Base-by-base conservation (phyloP, 2,888 invertebrate genomes). In the Tachina fera region DNA sequence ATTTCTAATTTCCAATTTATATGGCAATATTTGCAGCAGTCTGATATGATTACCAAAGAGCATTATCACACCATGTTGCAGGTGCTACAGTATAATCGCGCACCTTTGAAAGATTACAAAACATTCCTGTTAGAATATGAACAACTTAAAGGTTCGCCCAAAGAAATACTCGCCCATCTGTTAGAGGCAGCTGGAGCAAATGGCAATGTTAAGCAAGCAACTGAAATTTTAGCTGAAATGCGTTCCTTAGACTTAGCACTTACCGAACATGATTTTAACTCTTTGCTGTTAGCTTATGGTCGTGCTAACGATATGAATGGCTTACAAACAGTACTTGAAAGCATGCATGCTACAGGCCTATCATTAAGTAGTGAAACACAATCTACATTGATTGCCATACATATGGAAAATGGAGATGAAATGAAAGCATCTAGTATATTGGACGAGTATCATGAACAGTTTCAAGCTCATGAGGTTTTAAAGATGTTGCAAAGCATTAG, bases 41-140 rank as follows among this genome's bases (percentile, higher is more conserved):
- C 83, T 8, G 56, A 94, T 85, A 87, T 88, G 61, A 88, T 91
- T 1, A 89, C 82, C 1, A 77, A 89, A 56, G 81, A 88, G 2
- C 90, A 91, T 72, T 95, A 94, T 87, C 93, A 95, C 89, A 94
- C 94, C 11, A 91, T 95, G 53, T 91, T 96, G 1, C 92, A 93
- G 88, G 93, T 94, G 3, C 94, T 95, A 88, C 94, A 94, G n/a
- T 94, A 94, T 11, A 96, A 96, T 89, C 91, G 93, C 68, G 94
- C 95, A 92, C 91, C 91, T 3, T 51, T 92, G n/a, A 5, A 58
- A 0, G 90, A 92, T 53, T 88, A 90, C 41, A 89, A 89, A 88
- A 93, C 94, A 0, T 93, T 94, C 87, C 89, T 88, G 51, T 19
- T 85, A 9, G 83, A 87, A 49, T 86, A 86, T 16, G 68, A 75